Conservation (phyloP, 2,888 invertebrate species). For the Luperina testacea region DNA sequence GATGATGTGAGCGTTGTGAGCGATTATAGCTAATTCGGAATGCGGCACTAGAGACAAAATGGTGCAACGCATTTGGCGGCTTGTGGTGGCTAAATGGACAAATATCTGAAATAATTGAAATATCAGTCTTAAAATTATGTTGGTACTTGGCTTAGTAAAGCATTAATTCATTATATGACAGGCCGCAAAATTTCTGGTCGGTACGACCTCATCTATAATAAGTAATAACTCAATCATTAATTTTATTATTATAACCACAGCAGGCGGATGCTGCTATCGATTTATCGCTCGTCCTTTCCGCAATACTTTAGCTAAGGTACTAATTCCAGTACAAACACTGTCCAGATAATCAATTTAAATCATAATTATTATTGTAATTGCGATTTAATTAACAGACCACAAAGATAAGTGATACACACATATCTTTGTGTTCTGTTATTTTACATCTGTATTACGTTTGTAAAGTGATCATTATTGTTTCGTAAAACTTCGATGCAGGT, state of each 20-base stretch:
- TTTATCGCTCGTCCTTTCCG: neutral
- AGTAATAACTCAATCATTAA: neutral
- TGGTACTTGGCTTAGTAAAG: neutral
- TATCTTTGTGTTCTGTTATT: neutral
- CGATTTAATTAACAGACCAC: neutral
- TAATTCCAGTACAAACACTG: neutral
- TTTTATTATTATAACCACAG: neutral
- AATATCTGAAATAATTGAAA: neutral
- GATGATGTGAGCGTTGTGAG: too few species aligned
- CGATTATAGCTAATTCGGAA: too few species aligned
- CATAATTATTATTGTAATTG: neutral
- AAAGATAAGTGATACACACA: too few species aligned
- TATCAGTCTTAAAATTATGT: neutral
- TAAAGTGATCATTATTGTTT: neutral
- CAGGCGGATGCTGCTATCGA: slow-evolving; percentile 25
- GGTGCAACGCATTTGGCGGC: neutral
- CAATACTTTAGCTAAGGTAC: neutral
- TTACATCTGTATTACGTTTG: neutral
- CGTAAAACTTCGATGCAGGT: neutral
- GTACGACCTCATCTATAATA: neutral
- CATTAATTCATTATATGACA: neutral
- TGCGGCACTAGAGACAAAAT: too few species aligned
- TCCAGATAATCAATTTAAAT: neutral
- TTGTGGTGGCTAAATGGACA: neutral
- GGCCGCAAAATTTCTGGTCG: neutral